phyloP scores from a whole-genome alignment of 1,140 invertebrate species.

The Ips typographus region DNA sequence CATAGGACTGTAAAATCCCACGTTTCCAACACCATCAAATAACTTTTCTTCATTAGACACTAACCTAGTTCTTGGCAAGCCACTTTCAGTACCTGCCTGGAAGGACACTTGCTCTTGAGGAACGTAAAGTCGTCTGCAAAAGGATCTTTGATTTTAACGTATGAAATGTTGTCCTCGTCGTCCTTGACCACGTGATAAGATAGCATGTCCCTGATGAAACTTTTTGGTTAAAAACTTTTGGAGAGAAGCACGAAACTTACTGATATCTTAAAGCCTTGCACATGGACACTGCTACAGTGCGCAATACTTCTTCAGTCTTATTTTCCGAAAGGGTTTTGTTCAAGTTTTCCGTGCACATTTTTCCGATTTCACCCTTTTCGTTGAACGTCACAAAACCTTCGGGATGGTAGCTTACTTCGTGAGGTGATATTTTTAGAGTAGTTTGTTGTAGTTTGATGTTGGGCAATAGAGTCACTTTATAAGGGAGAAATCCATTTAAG shows the following conservation, averaged over 20 bases:
- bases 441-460: constrained; percentile 61
- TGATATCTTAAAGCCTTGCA: constrained; percentile 74
- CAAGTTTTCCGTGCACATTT: constrained; percentile 76
- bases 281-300: constrained; percentile 72
- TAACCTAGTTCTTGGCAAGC: constrained; percentile 73
- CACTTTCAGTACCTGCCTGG: constrained; percentile 78
- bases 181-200: constrained; percentile 48
- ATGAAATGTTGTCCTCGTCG: constrained; percentile 52
- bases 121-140: constrained; percentile 79
- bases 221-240: constrained; percentile 36
- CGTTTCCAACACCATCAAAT: too few relatives aligned
- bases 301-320: constrained; percentile 58
- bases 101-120: constrained; percentile 70
- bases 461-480: constrained; percentile 72
- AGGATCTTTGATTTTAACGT: constrained; percentile 78
- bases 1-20: too few relatives aligned
- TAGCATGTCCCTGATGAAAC: constrained; percentile 45
- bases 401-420: constrained; percentile 66
- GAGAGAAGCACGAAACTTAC: constrained; percentile 54
- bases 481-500: neutral
- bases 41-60: too few relatives aligned
- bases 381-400: constrained; percentile 81
- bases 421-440: constrained; percentile 61
- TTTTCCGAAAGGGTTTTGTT: constrained; percentile 57
- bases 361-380: constrained; percentile 77